Evolutionary conservation across 2,113 vertebrate genomes (phyloP).

Genomic region (Paramormyrops kingsleyae): DNA sequence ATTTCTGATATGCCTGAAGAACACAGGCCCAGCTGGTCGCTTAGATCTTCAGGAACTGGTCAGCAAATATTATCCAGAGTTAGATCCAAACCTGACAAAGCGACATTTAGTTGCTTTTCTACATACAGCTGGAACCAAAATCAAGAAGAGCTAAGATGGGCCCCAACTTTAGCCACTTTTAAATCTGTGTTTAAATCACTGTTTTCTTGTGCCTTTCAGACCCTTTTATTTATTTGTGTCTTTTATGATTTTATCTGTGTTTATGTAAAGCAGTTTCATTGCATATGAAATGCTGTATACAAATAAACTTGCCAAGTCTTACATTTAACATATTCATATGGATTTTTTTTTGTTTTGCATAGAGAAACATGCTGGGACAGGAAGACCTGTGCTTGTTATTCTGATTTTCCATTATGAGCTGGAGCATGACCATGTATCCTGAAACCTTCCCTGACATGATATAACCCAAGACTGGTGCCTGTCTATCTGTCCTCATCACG

Average conservation of each 20-base stretch:
- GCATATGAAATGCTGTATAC: not conserved
- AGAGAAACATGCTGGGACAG: not conserved
- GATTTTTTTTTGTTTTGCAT: not conserved
- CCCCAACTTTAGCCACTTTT: not conserved
- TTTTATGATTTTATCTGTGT: not conserved
- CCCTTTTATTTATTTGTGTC: not conserved
- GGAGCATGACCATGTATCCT: not conserved
- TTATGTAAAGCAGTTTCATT: not conserved
- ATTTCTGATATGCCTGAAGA: not conserved
- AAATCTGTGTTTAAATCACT: not conserved
- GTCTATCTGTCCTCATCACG: not conserved
- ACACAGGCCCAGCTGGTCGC: not conserved
- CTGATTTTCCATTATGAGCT: not conserved
- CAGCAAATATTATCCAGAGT: not conserved
- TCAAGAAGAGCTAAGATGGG: not conserved
- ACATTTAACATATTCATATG: not conserved
- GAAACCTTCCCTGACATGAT: not conserved
- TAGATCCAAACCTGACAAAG: not conserved
- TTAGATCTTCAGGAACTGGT: not conserved
- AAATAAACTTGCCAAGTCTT: not conserved
- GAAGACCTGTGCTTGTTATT: no score
- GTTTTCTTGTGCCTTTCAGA: not conserved
- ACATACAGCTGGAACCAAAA: not conserved
- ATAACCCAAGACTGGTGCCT: not conserved
- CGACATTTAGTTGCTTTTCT: not conserved